These are phyloP conservation scores for Misgurnus mizolepis DNA, from an alignment of 2,113 vertebrate genomes.

Conservation along the genomic window DNA sequence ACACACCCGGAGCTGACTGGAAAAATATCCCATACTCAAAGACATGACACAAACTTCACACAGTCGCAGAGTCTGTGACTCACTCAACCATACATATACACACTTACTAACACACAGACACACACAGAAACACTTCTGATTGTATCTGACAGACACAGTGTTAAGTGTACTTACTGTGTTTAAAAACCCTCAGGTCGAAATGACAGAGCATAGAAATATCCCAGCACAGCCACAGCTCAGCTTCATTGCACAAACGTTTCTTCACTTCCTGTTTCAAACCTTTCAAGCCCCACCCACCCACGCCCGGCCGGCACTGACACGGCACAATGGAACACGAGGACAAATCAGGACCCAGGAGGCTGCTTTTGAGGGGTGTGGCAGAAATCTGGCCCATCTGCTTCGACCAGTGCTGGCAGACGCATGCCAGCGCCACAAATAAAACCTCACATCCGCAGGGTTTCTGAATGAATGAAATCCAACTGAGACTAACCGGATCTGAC, in stretches of 20 bases:
- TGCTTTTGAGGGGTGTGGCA: conserved; percentile 49
- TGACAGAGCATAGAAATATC: conserved; percentile 1
- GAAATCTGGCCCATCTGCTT: conserved; percentile 64
- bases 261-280: conserved; percentile 61
- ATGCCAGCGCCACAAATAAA: conserved; percentile 1
- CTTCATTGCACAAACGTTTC: conserved; percentile 41
- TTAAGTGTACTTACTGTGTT: conserved; percentile 43
- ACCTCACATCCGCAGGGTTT: not conserved
- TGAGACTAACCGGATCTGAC: conserved; percentile 7
- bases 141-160: not conserved
- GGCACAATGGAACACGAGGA: not conserved
- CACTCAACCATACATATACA: conserved; percentile 15
- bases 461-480: not conserved
- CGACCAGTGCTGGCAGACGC: conserved; percentile 65
- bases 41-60: conserved; percentile 1
- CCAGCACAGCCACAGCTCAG: conserved; percentile 37
- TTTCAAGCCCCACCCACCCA: conserved; percentile 28
- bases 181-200: conserved; percentile 9
- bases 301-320: conserved; percentile 46
- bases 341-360: conserved; percentile 57
- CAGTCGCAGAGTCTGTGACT: conserved; percentile 30
- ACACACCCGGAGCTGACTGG: not conserved
- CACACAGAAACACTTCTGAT: not conserved
- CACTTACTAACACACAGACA: conserved; percentile 8
- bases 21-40: conserved; percentile 12